Conservation (phyloP, 2,888 invertebrate species). For the Chromoteleia sp. region DNA sequence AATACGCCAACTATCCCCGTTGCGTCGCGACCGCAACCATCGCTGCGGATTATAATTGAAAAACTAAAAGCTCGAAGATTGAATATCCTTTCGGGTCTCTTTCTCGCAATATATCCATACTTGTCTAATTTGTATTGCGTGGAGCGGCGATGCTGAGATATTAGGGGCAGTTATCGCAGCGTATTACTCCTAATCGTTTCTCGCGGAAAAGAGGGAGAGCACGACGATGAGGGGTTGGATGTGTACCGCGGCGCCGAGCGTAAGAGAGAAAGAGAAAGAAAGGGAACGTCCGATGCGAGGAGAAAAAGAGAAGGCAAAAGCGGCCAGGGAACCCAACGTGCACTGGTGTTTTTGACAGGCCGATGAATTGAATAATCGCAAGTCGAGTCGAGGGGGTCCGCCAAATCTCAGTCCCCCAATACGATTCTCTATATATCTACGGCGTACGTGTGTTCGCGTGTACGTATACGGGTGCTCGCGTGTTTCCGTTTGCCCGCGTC, state of each 20-base stretch:
- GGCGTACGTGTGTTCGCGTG: constrained; percentile 14
- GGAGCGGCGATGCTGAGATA: constrained; percentile 80
- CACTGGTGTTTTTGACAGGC: constrained; percentile 85
- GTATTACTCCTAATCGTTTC: constrained; percentile 84
- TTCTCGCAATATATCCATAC: constrained; percentile 73
- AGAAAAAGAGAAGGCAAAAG: constrained; percentile 75
- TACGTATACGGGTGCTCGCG: constrained; percentile 9
- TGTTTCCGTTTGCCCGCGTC: constrained; percentile 21
- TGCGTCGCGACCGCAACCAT: background rate
- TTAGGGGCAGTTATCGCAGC: constrained; percentile 84
- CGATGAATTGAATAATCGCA: constrained; percentile 85
- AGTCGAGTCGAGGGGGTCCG: constrained; percentile 84
- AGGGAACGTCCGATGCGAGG: constrained; percentile 61
- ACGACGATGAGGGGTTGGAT: constrained; percentile 64
- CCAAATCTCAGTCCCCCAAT: constrained; percentile 84
- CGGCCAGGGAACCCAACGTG: constrained; percentile 82
- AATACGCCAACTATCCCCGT: background rate
- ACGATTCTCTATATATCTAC: constrained; percentile 71
- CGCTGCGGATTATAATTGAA: constrained; percentile 23
- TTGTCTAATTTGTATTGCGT: constrained; percentile 82
- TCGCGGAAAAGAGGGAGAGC: constrained; percentile 72
- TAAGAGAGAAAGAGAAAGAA: constrained; percentile 70
- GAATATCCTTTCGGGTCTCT: constrained; percentile 10
- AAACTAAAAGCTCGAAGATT: constrained; percentile 29
- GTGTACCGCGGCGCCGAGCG: constrained; percentile 65